Conservation (phyloP, 2,888 invertebrate genomes). For the Agrotis exclamationis region DNA sequence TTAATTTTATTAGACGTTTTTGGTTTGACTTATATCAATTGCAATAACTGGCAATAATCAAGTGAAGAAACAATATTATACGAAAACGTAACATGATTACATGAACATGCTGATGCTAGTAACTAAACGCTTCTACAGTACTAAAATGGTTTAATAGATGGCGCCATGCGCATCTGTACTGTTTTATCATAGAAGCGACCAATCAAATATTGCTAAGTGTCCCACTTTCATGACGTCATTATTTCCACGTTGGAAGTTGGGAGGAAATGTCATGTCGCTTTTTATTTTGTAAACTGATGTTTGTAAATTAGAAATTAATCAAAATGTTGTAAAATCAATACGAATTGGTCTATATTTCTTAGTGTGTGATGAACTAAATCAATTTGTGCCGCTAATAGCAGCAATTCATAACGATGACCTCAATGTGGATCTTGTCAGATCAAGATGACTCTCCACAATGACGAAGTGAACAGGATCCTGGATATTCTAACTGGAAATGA, state of each 20-base stretch:
- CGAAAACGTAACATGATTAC: background rate
- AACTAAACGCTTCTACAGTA: slow-evolving; percentile 58
- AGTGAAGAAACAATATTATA: background rate
- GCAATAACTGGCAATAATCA: background rate
- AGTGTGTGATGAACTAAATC: slow-evolving; percentile 56
- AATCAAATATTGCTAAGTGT: slow-evolving; percentile 86
- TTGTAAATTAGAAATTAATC: slow-evolving; percentile 66
- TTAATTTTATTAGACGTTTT: background rate
- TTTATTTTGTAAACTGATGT: slow-evolving; percentile 80
- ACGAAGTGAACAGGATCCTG: slow-evolving; percentile 85
- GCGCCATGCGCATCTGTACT: slow-evolving; percentile 69
- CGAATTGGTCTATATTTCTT: slow-evolving; percentile 46
- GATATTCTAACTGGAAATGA: slow-evolving; percentile 84
- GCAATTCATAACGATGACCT: slow-evolving; percentile 73
- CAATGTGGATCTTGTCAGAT: slow-evolving; percentile 66
- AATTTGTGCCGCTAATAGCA: slow-evolving; percentile 53
- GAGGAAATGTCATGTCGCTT: slow-evolving; percentile 84
- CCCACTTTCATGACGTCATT: slow-evolving; percentile 91
- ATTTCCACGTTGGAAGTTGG: slow-evolving; percentile 93
- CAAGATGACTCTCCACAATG: slow-evolving; percentile 83
- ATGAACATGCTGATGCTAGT: background rate
- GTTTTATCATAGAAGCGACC: slow-evolving; percentile 79
- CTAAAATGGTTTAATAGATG: slow-evolving; percentile 70
- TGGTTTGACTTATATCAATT: background rate
- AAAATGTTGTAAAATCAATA: slow-evolving; percentile 64